Evolutionary conservation across 1,140 invertebrate species (phyloP).

Genomic region (Drosophila pruinosa): DNA sequence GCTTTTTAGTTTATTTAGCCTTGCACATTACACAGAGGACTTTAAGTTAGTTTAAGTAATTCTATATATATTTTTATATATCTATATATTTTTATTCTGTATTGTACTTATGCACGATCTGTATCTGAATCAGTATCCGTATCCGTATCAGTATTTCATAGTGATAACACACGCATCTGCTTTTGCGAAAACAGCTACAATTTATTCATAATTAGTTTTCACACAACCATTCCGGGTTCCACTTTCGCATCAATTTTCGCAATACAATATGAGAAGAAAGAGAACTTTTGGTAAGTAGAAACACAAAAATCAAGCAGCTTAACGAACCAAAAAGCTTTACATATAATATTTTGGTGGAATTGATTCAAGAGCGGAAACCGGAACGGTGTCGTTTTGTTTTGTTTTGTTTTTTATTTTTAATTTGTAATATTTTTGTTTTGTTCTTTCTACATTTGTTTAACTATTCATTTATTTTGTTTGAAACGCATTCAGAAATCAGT

Average conservation of each 20-base stretch:
- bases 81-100: constrained; percentile 20
- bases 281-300: neutral
- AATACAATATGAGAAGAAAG: neutral
- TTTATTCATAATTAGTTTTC: constrained; percentile 23
- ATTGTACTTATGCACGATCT: constrained; percentile 53
- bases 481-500: constrained; percentile 75
- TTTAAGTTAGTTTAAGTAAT: constrained; percentile 63
- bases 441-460: constrained; percentile 50
- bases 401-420: neutral
- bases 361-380: neutral
- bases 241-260: neutral
- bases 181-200: constrained; percentile 5
- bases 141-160: constrained; percentile 29
- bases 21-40: constrained; percentile 63
- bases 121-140: constrained; percentile 32
- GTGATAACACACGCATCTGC: constrained; percentile 31
- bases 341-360: neutral
- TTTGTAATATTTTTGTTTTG: constrained; percentile 19
- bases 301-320: neutral
- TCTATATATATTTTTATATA: constrained; percentile 19
- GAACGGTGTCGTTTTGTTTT: neutral
- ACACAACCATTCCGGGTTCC: neutral
- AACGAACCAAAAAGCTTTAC: neutral
- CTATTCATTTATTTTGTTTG: constrained; percentile 47
- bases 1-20: constrained; percentile 70